phyloP scores from a whole-genome alignment of 2,113 vertebrate species.

The Myotis lucifugus region DNA sequence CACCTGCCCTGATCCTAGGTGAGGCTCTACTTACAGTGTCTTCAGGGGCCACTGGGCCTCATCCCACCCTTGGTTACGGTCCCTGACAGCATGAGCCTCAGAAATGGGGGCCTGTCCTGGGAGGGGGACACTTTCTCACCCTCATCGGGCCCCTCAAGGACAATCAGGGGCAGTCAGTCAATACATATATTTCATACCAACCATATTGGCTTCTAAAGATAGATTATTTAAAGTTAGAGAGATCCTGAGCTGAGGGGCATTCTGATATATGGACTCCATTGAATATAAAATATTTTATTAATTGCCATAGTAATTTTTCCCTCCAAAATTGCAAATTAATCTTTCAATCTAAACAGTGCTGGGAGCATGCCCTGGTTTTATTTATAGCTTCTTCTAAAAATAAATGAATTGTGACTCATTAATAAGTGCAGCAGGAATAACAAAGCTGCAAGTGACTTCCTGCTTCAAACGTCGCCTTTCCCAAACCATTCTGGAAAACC shows the following conservation, averaged over 20 bases:
- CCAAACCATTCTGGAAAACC: slow-evolving; percentile 18
- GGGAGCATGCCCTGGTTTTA: not conserved
- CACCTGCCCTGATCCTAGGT: not conserved
- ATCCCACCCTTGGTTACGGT: too few species aligned
- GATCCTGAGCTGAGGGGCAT: not conserved
- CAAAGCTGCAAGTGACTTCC: not conserved
- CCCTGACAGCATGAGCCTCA: not conserved
- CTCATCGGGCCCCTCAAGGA: not conserved
- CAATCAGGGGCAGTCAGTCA: not conserved
- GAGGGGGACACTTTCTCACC: not conserved
- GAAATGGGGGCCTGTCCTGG: not conserved
- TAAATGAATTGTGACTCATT: slow-evolving; percentile 51
- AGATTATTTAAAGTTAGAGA: not conserved
- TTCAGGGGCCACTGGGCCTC: not conserved
- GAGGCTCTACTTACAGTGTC: not conserved
- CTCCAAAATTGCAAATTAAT: not conserved
- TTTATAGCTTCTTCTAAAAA: slow-evolving; percentile 48
- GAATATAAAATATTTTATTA: not conserved
- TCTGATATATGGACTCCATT: not conserved
- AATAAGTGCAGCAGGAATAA: slow-evolving; percentile 31
- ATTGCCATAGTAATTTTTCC: not conserved
- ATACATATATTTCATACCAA: not conserved
- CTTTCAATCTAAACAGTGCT: not conserved
- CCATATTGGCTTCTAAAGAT: not conserved
- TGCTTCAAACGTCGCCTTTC: not conserved